Conservation (phyloP, 2,113 vertebrate species). For the Pycnonotus jocosus region DNA sequence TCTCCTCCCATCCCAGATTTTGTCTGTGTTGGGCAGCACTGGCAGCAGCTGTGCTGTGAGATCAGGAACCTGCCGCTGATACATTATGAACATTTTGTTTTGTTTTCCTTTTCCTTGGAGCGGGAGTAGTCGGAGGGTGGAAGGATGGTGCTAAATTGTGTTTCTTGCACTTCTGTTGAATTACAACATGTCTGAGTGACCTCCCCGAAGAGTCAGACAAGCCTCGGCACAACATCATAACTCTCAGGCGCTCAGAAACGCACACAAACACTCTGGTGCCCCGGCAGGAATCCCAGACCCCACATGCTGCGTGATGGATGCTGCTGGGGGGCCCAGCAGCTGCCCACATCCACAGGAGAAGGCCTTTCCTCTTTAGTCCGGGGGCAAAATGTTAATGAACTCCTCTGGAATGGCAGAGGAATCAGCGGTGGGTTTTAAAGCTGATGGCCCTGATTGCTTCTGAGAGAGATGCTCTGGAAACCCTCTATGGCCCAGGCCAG, state of each 20-base stretch:
- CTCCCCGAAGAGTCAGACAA: constrained; percentile 33
- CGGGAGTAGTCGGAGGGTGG: neutral
- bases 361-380: neutral
- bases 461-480: neutral
- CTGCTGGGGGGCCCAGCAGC: neutral
- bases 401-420: neutral
- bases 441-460: neutral
- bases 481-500: neutral
- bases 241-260: constrained; percentile 6
- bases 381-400: neutral
- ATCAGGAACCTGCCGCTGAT: neutral
- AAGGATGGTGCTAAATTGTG: neutral
- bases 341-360: neutral
- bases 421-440: neutral
- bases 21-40: neutral
- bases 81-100: neutral
- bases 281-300: neutral
- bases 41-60: neutral
- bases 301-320: neutral
- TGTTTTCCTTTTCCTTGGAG: neutral
- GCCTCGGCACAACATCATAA: neutral
- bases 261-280: neutral
- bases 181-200: neutral
- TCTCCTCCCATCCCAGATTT: neutral
- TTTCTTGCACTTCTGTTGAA: constrained; percentile 30